Evolutionary conservation across 1,140 invertebrate species (phyloP), one percentile per base, ranked within the genome.

Genomic region (Penaeus chinensis): DNA sequence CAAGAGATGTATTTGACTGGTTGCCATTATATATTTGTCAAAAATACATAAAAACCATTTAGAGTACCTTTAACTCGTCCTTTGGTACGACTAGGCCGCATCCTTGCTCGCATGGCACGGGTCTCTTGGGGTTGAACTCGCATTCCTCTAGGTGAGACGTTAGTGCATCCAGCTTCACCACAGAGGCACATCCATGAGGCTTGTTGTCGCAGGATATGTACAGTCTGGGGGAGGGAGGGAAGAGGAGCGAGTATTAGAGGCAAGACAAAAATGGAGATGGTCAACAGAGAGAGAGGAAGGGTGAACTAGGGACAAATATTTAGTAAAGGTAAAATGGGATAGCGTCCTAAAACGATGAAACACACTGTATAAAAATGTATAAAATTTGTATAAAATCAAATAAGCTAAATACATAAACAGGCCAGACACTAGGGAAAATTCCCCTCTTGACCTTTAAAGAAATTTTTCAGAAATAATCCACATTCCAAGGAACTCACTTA

Each of bases 11-110:
- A n/a, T 37, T 37, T 37, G 37, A 37, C 37, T 37, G 37, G 37
- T 37, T 3, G 2, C 37, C 37, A 37, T 5, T 37, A 5, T 2
- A 37, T 37, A 2, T 37, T 37, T 5, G 2, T 37, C 37, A 37
- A 5, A 37, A 37, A 42, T 42, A 42, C 47, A 42, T 79, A 2
- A 42, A 79, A 32, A 20, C 3, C 5, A n/a, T 24, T 78, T 32
- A 42, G 84, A 77, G 84, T 90, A 94, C 94, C 92, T 96, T 96
- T 0, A 98, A 92, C 92, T 99, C 97, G 93, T 99, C 97, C 93
- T 98, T 99, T 42, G 98, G 97, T 91, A 99, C 96, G 81, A 98
- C 95, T 37, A 98, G 93, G 66, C 97, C 97, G 92, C 98, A 99
- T 10, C 98, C 98, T 91, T 96, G 95, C 90, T 98, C 97, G 92